These are phyloP conservation scores for Amblyornis subalaris DNA, from an alignment of 2,113 vertebrate genomes.

Conservation along the genomic window DNA sequence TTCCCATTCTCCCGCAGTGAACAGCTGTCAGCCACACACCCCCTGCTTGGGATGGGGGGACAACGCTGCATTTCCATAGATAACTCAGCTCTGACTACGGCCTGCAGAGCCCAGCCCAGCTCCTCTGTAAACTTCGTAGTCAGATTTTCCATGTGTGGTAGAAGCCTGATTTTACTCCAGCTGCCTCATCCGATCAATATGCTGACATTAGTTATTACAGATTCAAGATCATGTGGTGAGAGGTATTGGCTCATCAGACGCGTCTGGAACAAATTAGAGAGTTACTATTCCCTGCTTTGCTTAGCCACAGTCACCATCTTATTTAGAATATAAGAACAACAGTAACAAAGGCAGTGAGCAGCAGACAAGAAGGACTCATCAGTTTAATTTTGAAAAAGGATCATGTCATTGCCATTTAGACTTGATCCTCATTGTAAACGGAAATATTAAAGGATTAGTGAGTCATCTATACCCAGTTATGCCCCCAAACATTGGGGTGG, in stretches of 20 bases:
- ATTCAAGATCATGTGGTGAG: neutral
- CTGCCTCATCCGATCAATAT: neutral
- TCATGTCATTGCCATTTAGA: slow-evolving; percentile 54
- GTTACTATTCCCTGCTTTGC: neutral
- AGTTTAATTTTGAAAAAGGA: neutral
- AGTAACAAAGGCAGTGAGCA: neutral
- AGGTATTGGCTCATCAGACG: neutral
- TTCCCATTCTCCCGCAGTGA: neutral
- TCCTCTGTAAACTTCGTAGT: neutral
- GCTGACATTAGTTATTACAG: neutral
- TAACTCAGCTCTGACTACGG: neutral
- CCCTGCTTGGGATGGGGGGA: neutral
- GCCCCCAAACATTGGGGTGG: neutral
- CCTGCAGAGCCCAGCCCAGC: neutral
- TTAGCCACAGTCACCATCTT: neutral
- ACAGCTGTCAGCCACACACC: neutral
- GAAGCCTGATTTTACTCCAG: neutral
- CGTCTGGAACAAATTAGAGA: neutral
- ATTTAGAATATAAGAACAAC: neutral
- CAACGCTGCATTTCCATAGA: neutral
- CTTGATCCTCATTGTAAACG: neutral
- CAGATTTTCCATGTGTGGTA: neutral
- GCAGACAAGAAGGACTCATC: neutral
- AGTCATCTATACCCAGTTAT: slow-evolving; percentile 37
- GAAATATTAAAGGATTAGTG: slow-evolving; percentile 63